These are phyloP conservation scores for Pungitius pungitius DNA, from an alignment of 2,113 vertebrate genomes.

Conservation along the genomic window DNA sequence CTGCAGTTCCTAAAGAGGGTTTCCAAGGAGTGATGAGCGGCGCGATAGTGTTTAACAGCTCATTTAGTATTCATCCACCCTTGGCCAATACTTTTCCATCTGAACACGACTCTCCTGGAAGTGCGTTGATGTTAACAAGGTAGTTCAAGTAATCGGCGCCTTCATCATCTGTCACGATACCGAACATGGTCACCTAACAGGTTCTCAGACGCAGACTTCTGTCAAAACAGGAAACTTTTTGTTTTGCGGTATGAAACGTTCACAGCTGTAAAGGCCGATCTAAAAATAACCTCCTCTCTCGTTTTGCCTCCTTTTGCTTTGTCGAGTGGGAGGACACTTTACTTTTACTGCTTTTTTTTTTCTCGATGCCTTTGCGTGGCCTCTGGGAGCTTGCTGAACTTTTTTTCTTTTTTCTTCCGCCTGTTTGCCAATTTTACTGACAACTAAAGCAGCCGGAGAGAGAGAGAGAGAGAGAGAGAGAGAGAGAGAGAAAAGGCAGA, in stretches of 20 bases:
- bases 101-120: conserved; percentile 32
- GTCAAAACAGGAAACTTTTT: conserved; percentile 30
- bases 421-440: conserved; percentile 78
- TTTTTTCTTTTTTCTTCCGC: conserved; percentile 54
- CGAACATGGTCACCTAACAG: conserved; percentile 40
- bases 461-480: neutral
- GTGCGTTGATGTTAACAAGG: conserved; percentile 16
- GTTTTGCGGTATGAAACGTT: conserved; percentile 45
- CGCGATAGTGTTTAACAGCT: conserved; percentile 63
- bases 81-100: conserved; percentile 15
- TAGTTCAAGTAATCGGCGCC: conserved; percentile 26
- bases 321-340: conserved; percentile 66
- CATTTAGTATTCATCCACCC: conserved; percentile 59
- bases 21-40: conserved; percentile 40
- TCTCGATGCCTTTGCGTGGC: conserved; percentile 46
- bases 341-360: conserved; percentile 33
- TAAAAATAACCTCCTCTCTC: conserved; percentile 69
- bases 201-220: neutral
- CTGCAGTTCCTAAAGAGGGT: conserved; percentile 31
- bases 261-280: conserved; percentile 48
- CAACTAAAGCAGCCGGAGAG: conserved; percentile 75
- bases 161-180: conserved; percentile 15
- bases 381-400: conserved; percentile 70
- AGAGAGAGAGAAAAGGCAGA: conserved; percentile 21
- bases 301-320: conserved; percentile 50